These are phyloP conservation scores for Macrobrachium nipponense DNA, from an alignment of 1,140 invertebrate species.

Conservation along the genomic window DNA sequence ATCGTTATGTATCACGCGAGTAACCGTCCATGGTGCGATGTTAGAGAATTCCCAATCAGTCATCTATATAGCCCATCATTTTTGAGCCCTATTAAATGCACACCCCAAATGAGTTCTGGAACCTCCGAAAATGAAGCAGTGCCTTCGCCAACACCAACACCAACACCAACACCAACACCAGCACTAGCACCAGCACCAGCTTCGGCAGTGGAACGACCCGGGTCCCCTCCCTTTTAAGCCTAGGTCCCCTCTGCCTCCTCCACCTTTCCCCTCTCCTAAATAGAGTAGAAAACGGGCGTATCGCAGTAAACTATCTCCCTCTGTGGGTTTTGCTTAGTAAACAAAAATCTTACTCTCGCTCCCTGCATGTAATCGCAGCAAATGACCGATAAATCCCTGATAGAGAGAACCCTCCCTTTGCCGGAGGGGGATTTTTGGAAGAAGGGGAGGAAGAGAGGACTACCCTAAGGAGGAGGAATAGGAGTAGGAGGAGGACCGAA, in stretches of 20 bases:
- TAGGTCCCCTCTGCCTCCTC: conserved; percentile 1
- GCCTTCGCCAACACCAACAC: background rate
- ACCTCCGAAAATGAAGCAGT: too few species aligned
- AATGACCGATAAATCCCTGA: conserved; percentile 42
- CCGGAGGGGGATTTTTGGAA: conserved; percentile 2
- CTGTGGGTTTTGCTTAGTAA: background rate
- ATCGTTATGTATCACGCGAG: too few species aligned
- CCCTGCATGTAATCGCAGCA: conserved; percentile 31
- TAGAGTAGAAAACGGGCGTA: background rate
- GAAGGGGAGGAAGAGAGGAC: conserved; percentile 16
- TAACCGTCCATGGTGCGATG: too few species aligned
- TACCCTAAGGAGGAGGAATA: background rate
- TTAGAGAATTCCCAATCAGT: too few species aligned
- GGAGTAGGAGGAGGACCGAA: background rate
- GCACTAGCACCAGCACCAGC: background rate
- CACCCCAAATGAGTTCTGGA: too few species aligned
- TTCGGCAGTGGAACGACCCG: background rate
- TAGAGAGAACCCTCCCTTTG: background rate
- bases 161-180: too few species aligned
- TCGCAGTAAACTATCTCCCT: background rate
- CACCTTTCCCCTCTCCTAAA: background rate
- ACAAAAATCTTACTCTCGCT: background rate
- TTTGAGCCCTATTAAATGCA: too few species aligned
- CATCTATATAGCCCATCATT: too few species aligned
- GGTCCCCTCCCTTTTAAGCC: background rate